Percentiles rank a stretch among this genome's conserved stretches.
phyloP scores from a whole-genome alignment of 2,888 invertebrate species.

The Microplitis manilae region DNA sequence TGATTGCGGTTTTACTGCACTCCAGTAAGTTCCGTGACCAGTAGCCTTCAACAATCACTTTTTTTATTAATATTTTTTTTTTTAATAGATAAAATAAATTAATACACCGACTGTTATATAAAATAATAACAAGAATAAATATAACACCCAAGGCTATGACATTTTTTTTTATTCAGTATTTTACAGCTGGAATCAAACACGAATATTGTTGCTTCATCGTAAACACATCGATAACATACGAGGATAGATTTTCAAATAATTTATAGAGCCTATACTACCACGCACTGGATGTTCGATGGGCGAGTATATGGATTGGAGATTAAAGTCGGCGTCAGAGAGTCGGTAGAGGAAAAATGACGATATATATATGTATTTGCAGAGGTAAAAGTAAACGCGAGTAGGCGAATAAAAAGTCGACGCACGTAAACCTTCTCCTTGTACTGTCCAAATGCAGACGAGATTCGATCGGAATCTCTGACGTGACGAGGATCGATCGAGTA shows the following conservation, averaged over 20 bases:
- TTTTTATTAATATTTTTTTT: neutral
- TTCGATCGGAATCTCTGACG: constrained; percentile 31
- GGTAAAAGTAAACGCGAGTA: neutral
- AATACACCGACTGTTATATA: neutral
- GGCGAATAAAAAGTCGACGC: constrained; percentile 37
- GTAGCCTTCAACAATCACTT: neutral
- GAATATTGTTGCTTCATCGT: neutral
- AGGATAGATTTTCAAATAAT: neutral
- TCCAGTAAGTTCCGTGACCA: constrained; percentile 26
- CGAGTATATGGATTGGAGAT: constrained; percentile 24
- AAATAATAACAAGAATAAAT: neutral
- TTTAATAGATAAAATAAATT: neutral
- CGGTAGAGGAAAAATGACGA: neutral
- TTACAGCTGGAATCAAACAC: constrained; percentile 3
- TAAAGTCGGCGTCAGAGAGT: constrained; percentile 20
- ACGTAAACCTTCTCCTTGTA: constrained; percentile 42
- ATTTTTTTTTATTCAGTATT: neutral
- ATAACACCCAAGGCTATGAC: neutral
- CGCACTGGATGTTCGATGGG: neutral
- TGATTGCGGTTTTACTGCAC: constrained; percentile 31
- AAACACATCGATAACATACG: constrained; percentile 24
- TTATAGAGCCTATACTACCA: neutral
- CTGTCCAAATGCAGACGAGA: constrained; percentile 31
- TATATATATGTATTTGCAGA: constrained; percentile 10
- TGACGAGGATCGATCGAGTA: constrained; percentile 37